Evolutionary conservation across 2,888 invertebrate species (phyloP).

Genomic region (Boloria selene): DNA sequence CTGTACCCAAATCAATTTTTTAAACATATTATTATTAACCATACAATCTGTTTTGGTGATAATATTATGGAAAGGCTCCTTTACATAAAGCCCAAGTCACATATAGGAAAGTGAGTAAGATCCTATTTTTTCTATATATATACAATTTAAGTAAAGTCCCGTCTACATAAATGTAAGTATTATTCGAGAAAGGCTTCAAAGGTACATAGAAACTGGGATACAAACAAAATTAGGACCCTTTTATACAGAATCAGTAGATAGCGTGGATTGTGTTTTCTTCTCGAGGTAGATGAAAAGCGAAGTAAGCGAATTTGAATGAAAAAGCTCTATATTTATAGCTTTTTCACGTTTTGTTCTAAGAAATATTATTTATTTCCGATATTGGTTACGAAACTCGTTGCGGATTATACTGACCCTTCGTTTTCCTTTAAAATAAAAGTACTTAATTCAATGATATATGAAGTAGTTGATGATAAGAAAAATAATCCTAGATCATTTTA

Average conservation of each 20-base stretch:
- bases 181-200: conserved; percentile 25
- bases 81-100: conserved; percentile 17
- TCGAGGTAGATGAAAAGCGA: not conserved
- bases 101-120: conserved; percentile 26
- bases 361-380: too few relatives aligned
- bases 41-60: too few relatives aligned
- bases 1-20: too few relatives aligned
- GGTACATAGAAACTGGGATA: conserved; percentile 30
- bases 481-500: too few relatives aligned
- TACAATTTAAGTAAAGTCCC: conserved; percentile 26
- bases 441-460: too few relatives aligned
- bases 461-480: too few relatives aligned
- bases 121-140: conserved; percentile 29
- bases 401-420: too few relatives aligned
- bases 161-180: conserved; percentile 18
- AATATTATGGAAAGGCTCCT: conserved; percentile 1
- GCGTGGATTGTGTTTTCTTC: conserved; percentile 5
- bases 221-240: conserved; percentile 35
- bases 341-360: too few relatives aligned
- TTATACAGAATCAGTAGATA: conserved; percentile 19
- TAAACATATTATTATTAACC: too few relatives aligned
- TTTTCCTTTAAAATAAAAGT: too few relatives aligned
- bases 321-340: too few relatives aligned
- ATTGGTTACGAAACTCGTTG: too few relatives aligned
- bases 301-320: conserved; percentile 35